Base-by-base conservation (phyloP, 2,888 invertebrate genomes). In the Megaustenia siamemsis region DNA sequence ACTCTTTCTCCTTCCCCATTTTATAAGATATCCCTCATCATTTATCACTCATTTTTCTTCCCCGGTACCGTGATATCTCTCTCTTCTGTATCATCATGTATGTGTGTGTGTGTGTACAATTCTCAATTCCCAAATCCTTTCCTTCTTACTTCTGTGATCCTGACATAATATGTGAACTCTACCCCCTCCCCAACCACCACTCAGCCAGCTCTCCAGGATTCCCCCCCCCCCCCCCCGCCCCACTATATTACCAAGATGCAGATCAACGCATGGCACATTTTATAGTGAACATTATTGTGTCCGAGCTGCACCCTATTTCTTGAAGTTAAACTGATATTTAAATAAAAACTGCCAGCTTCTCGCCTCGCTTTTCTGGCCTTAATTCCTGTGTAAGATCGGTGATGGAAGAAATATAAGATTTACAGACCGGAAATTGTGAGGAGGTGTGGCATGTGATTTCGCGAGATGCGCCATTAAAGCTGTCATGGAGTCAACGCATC, bases 341-440 rank as follows among this genome's bases (percentile, higher is more conserved):
- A n/a, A n/a, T n/a, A n/a, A n/a, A n/a, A n/a, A n/a, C n/a, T n/a
- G n/a, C n/a, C n/a, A n/a, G n/a, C n/a, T n/a, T n/a, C n/a, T n/a
- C n/a, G 49, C 49, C 28, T n/a, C 24, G 5, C n/a, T 60, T 2
- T 28, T 2, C 24, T 60, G 6, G 6, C 2, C 60, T 60, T 60
- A 60, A 60, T 60, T 2, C 60, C 60, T 28, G 60, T 60, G 21
- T 3, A 24, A 21, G 28, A 60, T 28, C 60, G 21, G 12, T n/a
- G 60, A 60, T 60, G n/a, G 60, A 60, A 12, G 28, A 28, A 4
- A 60, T 60, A 60, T 60, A 28, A 60, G 60, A n/a, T n/a, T 60
- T n/a, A 60, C 60, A 60, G 60, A n/a, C 60, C 60, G 60, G 60
- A 60, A 60, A 60, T 60, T 60, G 60, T 60, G 60, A 60, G 60